These are phyloP conservation scores for Spilosoma lubricipeda DNA, from an alignment of 2,888 invertebrate genomes.

Conservation along the genomic window DNA sequence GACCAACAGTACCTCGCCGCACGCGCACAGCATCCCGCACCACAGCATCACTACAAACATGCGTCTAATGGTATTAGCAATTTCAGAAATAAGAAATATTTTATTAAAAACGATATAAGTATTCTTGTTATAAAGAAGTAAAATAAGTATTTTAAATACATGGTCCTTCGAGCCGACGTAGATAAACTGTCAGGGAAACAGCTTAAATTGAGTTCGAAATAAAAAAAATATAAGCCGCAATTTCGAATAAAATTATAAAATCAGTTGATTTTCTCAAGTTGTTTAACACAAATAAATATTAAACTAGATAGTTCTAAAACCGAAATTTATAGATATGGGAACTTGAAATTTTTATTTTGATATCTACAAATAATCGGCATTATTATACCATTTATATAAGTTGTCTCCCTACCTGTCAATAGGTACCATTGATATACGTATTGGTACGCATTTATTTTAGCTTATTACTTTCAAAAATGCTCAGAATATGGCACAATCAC, in stretches of 20 bases:
- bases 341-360: not conserved
- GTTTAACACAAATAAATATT: not conserved
- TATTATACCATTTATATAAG: not conserved
- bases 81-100: too few species aligned
- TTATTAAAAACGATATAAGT: not conserved
- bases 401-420: not conserved
- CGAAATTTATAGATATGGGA: not conserved
- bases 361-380: not conserved
- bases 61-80: conserved; percentile 73
- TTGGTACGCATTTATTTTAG: not conserved
- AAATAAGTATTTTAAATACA: not conserved
- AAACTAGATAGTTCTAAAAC: not conserved
- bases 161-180: not conserved
- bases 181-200: not conserved
- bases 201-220: not conserved
- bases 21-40: conserved; percentile 86
- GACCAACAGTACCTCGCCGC: conserved; percentile 92
- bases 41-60: conserved; percentile 84
- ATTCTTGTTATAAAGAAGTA: not conserved
- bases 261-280: not conserved
- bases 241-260: not conserved
- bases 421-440: too few species aligned
- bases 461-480: not conserved
- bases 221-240: not conserved
- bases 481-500: not conserved